phyloP scores from a whole-genome alignment of 2,888 invertebrate species.

The Ganaspis brasiliensis region DNA sequence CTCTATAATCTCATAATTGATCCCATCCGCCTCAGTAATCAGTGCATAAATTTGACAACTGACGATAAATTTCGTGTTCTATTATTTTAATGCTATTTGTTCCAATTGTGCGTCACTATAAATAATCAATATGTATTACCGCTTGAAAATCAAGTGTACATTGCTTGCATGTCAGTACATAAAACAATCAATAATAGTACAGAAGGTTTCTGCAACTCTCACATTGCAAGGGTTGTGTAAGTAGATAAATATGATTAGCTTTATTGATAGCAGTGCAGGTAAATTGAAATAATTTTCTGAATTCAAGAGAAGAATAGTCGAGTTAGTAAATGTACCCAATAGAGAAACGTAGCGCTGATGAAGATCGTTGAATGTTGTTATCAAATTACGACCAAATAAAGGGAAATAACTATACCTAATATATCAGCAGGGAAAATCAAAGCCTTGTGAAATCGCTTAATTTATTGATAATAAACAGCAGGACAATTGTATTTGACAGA shows the following conservation, averaged over 20 bases:
- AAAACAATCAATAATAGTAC: slow-evolving; percentile 3
- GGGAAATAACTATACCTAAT: slow-evolving; percentile 68
- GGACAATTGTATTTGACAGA: slow-evolving; percentile 42
- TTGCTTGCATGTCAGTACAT: slow-evolving; percentile 12
- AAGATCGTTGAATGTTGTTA: slow-evolving; percentile 55
- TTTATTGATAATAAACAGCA: slow-evolving; percentile 47
- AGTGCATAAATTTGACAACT: slow-evolving; percentile 18
- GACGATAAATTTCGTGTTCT: slow-evolving; percentile 21
- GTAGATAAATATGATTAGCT: background rate
- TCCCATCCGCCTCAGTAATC: slow-evolving; percentile 25
- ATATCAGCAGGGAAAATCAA: slow-evolving; percentile 70
- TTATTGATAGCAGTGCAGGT: background rate
- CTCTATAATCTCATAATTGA: slow-evolving; percentile 22
- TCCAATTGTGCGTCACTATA: slow-evolving; percentile 16
- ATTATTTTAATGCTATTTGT: slow-evolving; percentile 26
- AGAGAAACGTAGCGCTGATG: background rate
- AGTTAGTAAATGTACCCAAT: background rate
- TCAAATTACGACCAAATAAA: slow-evolving; percentile 72
- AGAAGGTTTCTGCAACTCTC: background rate
- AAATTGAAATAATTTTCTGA: background rate
- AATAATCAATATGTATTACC: slow-evolving; percentile 23
- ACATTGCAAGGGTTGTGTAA: background rate
- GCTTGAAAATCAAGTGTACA: slow-evolving; percentile 17
- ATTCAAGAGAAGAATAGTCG: background rate
- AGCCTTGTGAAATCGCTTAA: slow-evolving; percentile 64